Evolutionary conservation across 2,888 invertebrate genomes (phyloP), one percentile per base, ranked within the genome.

Genomic region (Nomada ferruginata): DNA sequence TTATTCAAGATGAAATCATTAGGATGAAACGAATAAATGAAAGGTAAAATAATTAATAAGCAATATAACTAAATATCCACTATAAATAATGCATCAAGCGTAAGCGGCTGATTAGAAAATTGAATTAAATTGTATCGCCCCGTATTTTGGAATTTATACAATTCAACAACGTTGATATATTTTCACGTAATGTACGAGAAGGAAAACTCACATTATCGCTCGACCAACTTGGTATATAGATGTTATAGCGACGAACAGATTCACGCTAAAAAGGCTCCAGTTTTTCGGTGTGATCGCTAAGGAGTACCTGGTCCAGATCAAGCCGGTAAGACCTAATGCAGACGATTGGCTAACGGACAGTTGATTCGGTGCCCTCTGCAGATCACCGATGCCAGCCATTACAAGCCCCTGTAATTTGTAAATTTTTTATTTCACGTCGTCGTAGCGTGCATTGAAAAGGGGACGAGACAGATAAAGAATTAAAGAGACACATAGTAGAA

Each of bases 281-380:
- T 99, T 99, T 94, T 98, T 98, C 0, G 99, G 99, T 89, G 97
- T 98, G 91, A 99, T 99, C 36, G 99, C 99, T 84, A 99, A 94
- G 0, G 99, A 99, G 93, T 99, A 96, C 83, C 99, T 96, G 13
- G 98, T 97, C 99, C 99, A 99, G 89, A 99, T 97, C 42, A 97
- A 90, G 44, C 99, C 99, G 26, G 99, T 99, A 3, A 97, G 96
- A 20, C 97, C 97, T 73, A 99, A 95, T 13, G 98, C 97, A 20
- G 94, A 94, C 36, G 97, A 97, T 94, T 98, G 98, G 60, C 96
- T 94, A 59, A 97, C 90, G 90, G 98, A 98, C 78, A 99, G 95
- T 92, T 96, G 96, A 88, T 97, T 98, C 23, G 97, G 98, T 55
- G 99, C 99, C 87, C 99, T 95, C 72, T 95, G 95, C 90, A 99